Evolutionary conservation across 2,797 vertebrate genomes (phyloP).

Genomic region (Coreius guichenoti): DNA sequence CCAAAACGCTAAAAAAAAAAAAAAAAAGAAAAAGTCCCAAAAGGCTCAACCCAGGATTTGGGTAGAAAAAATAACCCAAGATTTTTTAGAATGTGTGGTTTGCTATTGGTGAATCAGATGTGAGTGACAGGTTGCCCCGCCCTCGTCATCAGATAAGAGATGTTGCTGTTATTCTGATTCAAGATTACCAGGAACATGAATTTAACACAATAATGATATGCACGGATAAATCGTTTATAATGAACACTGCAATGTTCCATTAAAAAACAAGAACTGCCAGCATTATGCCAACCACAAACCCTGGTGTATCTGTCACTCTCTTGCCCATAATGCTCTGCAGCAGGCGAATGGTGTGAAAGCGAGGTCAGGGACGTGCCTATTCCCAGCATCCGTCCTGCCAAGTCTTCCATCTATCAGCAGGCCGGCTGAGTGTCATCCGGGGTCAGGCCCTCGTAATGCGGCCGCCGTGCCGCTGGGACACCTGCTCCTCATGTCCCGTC

Average conservation of each 20-base stretch:
- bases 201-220: not conserved
- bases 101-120: not conserved
- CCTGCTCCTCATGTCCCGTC: conserved; percentile 64
- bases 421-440: conserved; percentile 56
- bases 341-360: conserved; percentile 29
- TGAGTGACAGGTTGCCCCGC: not conserved
- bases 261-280: not conserved
- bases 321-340: not conserved
- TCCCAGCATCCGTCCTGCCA: conserved; percentile 40
- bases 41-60: no score
- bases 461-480: conserved; percentile 61
- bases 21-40: no score
- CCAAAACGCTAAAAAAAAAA: no score
- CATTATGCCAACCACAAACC: not conserved
- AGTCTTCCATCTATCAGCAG: conserved; percentile 47
- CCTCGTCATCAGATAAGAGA: not conserved
- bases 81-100: not conserved
- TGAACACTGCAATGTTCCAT: not conserved
- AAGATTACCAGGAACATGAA: not conserved
- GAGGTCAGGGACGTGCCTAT: conserved; percentile 24
- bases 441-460: conserved; percentile 67
- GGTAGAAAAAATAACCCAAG: no score
- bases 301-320: not conserved
- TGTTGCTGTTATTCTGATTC: not conserved
- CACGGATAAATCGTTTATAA: not conserved